Evolutionary conservation across 2,888 invertebrate species (phyloP).

Genomic region (Parelbella ahira): DNA sequence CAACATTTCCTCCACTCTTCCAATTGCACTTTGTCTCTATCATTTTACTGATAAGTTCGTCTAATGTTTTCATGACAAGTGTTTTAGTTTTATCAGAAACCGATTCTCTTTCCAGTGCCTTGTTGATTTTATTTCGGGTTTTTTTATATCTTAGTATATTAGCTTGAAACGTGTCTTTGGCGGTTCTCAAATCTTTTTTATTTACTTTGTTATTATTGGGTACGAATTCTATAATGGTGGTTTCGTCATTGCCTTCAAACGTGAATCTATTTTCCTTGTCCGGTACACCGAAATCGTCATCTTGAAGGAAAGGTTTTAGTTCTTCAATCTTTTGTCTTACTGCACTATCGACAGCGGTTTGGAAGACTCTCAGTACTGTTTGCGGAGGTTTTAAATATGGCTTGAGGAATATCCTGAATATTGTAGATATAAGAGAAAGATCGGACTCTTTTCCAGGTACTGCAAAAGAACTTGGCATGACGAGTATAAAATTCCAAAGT

Average conservation of each 20-base stretch:
- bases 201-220: slow-evolving; percentile 29
- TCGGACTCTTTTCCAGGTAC: slow-evolving; percentile 31
- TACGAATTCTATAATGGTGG: slow-evolving; percentile 50
- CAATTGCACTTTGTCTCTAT: slow-evolving; percentile 43
- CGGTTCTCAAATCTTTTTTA: slow-evolving; percentile 13
- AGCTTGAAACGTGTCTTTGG: slow-evolving; percentile 31
- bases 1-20: slow-evolving; percentile 1
- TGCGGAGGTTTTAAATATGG: slow-evolving; percentile 36
- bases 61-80: slow-evolving; percentile 46
- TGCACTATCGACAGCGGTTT: slow-evolving; percentile 34
- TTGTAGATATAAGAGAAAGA: slow-evolving; percentile 30
- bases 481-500: not conserved
- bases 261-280: slow-evolving; percentile 32
- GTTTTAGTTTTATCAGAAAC: slow-evolving; percentile 44
- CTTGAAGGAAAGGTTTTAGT: slow-evolving; percentile 45
- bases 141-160: slow-evolving; percentile 47
- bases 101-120: slow-evolving; percentile 42
- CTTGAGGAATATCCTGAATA: slow-evolving; percentile 40
- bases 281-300: slow-evolving; percentile 32
- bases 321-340: slow-evolving; percentile 43
- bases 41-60: slow-evolving; percentile 47
- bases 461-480: not conserved
- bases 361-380: slow-evolving; percentile 14
- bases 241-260: slow-evolving; percentile 43
- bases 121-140: slow-evolving; percentile 44